These are phyloP conservation scores for Desoria tigrina DNA, from an alignment of 2,888 invertebrate genomes.

Conservation along the genomic window DNA sequence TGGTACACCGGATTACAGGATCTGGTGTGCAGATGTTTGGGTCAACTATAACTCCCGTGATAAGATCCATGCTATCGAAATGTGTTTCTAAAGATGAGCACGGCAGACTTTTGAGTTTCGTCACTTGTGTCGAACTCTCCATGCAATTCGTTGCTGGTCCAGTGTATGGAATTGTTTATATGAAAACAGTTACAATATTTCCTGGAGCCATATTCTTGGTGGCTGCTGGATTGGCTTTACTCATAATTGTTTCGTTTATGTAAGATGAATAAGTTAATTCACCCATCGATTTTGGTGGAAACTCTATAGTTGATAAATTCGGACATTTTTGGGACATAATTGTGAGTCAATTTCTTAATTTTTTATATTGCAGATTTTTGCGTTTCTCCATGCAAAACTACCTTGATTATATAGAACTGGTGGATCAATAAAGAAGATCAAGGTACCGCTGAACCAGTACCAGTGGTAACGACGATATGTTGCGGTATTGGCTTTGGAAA, in stretches of 20 bases:
- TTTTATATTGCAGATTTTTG: slow-evolving; percentile 23
- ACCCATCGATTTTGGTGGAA: too few species aligned
- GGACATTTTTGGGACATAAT: too few species aligned
- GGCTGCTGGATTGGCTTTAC: slow-evolving; percentile 58
- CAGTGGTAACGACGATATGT: too few species aligned
- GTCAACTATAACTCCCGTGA: slow-evolving; percentile 62
- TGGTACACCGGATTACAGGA: too few species aligned
- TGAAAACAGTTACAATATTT: slow-evolving; percentile 61
- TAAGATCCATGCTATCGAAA: slow-evolving; percentile 65
- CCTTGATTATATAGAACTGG: slow-evolving; percentile 22
- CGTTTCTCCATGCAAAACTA: slow-evolving; percentile 15
- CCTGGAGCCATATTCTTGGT: slow-evolving; percentile 66
- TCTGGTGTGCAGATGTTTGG: slow-evolving; percentile 60
- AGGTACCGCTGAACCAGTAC: too few species aligned
- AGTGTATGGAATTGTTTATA: slow-evolving; percentile 67
- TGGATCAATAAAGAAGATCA: too few species aligned
- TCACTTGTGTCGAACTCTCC: slow-evolving; percentile 65
- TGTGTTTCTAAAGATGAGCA: slow-evolving; percentile 64
- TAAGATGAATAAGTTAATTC: too few species aligned
- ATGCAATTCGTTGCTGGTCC: slow-evolving; percentile 66
- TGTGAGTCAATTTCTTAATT: neutral
- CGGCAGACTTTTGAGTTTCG: slow-evolving; percentile 56
- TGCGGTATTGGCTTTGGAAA: too few species aligned
- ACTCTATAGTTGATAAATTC: neutral
- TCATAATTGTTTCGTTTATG: too few species aligned